phyloP scores from a whole-genome alignment of 1,140 invertebrate species.

The Eurosta solidaginis region DNA sequence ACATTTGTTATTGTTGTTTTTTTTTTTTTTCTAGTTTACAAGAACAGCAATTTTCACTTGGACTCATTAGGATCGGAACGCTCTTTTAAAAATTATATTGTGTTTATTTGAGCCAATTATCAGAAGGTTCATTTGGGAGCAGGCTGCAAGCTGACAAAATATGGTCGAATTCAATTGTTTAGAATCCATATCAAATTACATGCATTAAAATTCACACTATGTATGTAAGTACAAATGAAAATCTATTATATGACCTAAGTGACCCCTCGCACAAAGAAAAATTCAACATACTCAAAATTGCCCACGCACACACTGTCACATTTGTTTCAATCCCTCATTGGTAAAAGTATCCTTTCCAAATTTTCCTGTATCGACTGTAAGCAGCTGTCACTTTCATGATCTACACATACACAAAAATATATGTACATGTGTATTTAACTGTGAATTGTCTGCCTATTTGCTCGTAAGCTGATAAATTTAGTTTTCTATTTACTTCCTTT shows the following conservation, averaged over 20 bases:
- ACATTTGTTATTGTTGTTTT: not conserved
- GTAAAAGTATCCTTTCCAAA: not conserved
- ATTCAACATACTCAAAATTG: not conserved
- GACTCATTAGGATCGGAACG: not conserved
- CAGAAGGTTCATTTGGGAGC: not conserved
- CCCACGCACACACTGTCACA: not conserved
- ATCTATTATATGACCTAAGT: not conserved
- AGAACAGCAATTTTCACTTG: not conserved
- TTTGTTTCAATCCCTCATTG: not conserved
- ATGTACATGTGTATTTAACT: not conserved
- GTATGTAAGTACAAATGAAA: not conserved
- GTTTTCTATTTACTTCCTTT: not conserved
- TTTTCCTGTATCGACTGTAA: not conserved
- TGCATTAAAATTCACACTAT: not conserved
- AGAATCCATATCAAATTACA: conserved; percentile 28
- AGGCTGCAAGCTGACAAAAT: no score
- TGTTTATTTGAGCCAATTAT: conserved; percentile 24
- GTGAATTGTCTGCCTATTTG: not conserved
- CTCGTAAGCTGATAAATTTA: not conserved
- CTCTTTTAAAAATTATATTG: not conserved
- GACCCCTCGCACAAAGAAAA: not conserved
- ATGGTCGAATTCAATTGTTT: not conserved
- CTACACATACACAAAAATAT: not conserved
- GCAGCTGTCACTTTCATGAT: conserved; percentile 1
- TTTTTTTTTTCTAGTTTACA: not conserved